A percentile compares a stretch with the other conserved stretches of the same genome.
Evolutionary conservation across 2,113 vertebrate genomes (phyloP).

Genomic region (Pachypanchax playfairii): DNA sequence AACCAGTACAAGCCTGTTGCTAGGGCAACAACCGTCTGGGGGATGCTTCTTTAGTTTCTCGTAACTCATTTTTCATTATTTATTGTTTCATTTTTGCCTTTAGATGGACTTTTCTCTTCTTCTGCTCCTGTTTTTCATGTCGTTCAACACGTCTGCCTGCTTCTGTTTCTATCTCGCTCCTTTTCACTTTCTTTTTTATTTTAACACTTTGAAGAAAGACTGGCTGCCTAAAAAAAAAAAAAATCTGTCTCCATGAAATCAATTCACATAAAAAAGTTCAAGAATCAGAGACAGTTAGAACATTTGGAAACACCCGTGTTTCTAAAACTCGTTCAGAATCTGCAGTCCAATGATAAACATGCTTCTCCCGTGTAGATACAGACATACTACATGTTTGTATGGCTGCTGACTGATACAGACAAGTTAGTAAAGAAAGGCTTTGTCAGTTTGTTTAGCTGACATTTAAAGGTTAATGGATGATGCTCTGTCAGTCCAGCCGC

Average conservation of each 20-base stretch:
- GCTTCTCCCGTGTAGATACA: not conserved
- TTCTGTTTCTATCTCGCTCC: not conserved
- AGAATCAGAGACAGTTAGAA: not conserved
- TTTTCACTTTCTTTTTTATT: not conserved
- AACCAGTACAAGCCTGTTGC: constrained; percentile 81
- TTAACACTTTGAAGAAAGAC: not conserved
- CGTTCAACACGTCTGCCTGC: constrained; percentile 7
- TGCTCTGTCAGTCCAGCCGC: constrained; percentile 19
- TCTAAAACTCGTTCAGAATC: not conserved
- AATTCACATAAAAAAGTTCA: not conserved
- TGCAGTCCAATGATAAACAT: not conserved
- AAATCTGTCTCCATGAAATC: not conserved
- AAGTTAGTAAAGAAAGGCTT: constrained; percentile 9
- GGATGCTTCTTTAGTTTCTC: constrained; percentile 79
- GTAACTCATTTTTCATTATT: constrained; percentile 54
- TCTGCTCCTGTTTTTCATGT: constrained; percentile 21
- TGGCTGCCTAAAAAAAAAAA: not conserved
- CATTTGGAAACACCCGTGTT: not conserved
- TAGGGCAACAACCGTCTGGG: constrained; percentile 78
- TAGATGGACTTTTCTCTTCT: constrained; percentile 25
- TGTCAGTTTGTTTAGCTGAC: constrained; percentile 22
- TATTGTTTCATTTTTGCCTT: constrained; percentile 28
- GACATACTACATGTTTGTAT: not conserved
- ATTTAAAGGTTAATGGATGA: constrained; percentile 60
- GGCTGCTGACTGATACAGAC: not conserved